phyloP scores from a whole-genome alignment of 1,140 invertebrate species.

The Melitaea cinxia region DNA sequence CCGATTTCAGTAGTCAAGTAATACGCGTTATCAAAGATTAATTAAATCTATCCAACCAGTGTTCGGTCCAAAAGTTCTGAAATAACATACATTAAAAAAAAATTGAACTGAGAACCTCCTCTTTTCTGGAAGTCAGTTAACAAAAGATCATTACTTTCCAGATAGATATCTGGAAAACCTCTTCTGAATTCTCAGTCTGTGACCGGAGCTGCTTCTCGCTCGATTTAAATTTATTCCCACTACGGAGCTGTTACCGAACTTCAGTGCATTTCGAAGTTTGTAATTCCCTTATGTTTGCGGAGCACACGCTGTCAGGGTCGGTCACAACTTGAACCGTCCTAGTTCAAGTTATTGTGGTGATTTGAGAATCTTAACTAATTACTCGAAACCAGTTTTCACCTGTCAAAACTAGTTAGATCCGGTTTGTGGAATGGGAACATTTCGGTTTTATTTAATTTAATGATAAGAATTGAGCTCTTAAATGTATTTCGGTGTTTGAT shows the following conservation, averaged over 20 bases:
- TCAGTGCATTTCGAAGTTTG: constrained; percentile 46
- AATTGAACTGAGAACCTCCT: too few species aligned
- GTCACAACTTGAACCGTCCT: constrained; percentile 18
- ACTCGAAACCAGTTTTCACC: background rate
- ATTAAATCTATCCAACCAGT: too few species aligned
- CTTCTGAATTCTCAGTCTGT: background rate
- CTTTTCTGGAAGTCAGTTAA: too few species aligned
- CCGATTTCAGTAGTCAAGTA: too few species aligned
- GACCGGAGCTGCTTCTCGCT: constrained; percentile 30
- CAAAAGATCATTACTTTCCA: too few species aligned
- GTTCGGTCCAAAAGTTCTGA: too few species aligned
- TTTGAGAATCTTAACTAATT: constrained; percentile 6
- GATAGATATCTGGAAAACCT: too few species aligned
- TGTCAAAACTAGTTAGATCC: background rate
- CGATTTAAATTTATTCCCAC: constrained; percentile 50
- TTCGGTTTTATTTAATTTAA: background rate
- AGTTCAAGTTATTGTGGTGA: constrained; percentile 16
- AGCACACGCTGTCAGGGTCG: constrained; percentile 40
- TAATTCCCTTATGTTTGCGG: constrained; percentile 43
- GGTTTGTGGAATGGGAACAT: background rate
- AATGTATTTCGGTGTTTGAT: too few species aligned
- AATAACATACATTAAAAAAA: too few species aligned
- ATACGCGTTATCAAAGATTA: too few species aligned
- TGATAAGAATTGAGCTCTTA: too few species aligned
- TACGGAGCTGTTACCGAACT: constrained; percentile 45